These are phyloP conservation scores for Polyodon spathula DNA, from an alignment of 2,113 vertebrate genomes.

Conservation along the genomic window DNA sequence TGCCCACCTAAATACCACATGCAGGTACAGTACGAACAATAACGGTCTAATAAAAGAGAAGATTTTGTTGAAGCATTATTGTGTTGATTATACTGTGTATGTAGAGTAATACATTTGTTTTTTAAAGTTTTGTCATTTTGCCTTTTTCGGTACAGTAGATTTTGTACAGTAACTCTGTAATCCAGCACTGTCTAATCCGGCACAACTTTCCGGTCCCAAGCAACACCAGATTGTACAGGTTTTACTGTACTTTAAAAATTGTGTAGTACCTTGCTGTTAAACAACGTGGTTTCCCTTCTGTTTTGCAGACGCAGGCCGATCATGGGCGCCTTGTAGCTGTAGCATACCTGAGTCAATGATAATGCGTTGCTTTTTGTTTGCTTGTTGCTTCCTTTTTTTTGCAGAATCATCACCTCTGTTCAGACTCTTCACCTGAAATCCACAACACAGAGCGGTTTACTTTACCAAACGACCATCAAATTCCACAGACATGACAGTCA, in stretches of 20 bases:
- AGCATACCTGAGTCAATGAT: constrained; percentile 74
- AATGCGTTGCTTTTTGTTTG: constrained; percentile 69
- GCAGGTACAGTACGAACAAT: too few relatives aligned
- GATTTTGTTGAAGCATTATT: neutral
- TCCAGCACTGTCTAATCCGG: too few relatives aligned
- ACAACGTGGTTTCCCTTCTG: neutral
- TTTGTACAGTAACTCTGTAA: too few relatives aligned
- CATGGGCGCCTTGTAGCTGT: too few relatives aligned
- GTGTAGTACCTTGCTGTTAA: neutral
- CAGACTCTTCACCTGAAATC: constrained; percentile 61
- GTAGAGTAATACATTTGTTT: neutral
- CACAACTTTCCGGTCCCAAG: too few relatives aligned
- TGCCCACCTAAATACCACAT: too few relatives aligned
- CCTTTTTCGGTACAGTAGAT: neutral
- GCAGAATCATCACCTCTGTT: constrained; percentile 41
- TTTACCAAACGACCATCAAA: too few relatives aligned
- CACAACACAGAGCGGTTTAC: constrained; percentile 14
- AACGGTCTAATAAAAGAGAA: too few relatives aligned
- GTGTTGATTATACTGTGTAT: neutral
- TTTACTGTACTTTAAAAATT: neutral
- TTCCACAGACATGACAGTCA: neutral
- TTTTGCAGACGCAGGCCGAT: too few relatives aligned
- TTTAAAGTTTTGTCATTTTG: neutral
- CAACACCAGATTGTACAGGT: too few relatives aligned
- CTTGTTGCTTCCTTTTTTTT: constrained; percentile 39